Base-by-base conservation (phyloP, 2,797 vertebrate species). In the Protonibea diacanthus region DNA sequence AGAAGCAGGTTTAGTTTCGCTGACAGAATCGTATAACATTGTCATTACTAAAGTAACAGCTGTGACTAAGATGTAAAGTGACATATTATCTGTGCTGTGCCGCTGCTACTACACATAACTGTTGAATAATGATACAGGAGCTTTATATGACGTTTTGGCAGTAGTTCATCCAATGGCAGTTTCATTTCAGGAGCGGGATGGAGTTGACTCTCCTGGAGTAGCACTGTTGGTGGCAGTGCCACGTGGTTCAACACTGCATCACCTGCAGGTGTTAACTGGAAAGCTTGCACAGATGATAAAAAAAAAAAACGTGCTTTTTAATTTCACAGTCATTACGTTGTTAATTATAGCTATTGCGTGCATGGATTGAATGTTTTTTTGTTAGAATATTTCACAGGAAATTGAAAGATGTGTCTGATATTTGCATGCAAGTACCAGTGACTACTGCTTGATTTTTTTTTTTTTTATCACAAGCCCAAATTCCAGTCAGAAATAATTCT, bases 11-110 rank as follows among this genome's bases (percentile, higher is more conserved):
- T 89, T 86, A 71, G 82, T 90, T 91, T 93, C 89, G 91, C 84
- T 87, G 86, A 63, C 86, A 87, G 85, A 90, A 70, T 92, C 87
- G 25, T 87, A 83, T 89, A 90, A 87, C 90, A 61, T 78, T 87
- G 83, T 90, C 90, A 87, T 91, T 89, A 90, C 84, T 66, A 77
- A 90, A 85, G 88, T 81, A 90, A 85, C 88, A 87, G 81, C 86
- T 85, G 84, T 86, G 91, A 88, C 89, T 78, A 81, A 83, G 76
- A 92, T 86, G 86, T 82, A 88, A 88, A 88, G 78, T 63, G 78
- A 89, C 85, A 91, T 80, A 80, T 83, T 88, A 89, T 90, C 84
- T 85, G 53, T 55, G 64, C 63, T 66, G 80, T 52, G n/a, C 67
- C 33, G 80, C 76, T 74, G 73, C 88, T 79, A 48, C 82, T 53